Conservation (phyloP, 2,888 invertebrate species). For the Ochlodes sylvanus region DNA sequence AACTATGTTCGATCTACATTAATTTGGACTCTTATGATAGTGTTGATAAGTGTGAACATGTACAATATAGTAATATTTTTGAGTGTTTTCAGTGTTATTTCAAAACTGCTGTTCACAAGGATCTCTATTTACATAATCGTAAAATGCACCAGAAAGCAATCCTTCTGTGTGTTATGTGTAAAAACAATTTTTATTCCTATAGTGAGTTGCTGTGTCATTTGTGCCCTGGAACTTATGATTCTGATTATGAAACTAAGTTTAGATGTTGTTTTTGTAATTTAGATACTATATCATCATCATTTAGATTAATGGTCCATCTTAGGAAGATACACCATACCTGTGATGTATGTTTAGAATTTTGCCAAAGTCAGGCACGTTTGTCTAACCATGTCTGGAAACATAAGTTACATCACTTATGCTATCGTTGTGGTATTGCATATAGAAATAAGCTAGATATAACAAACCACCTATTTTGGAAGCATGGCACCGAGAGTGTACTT, state of each 20-base stretch:
- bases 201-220: slow-evolving; percentile 94
- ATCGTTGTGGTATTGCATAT: slow-evolving; percentile 94
- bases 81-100: slow-evolving; percentile 95
- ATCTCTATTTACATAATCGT: slow-evolving; percentile 93
- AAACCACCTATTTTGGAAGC: slow-evolving; percentile 96
- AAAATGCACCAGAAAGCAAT: slow-evolving; percentile 94
- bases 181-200: slow-evolving; percentile 93
- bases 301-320: slow-evolving; percentile 94
- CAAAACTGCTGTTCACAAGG: slow-evolving; percentile 91
- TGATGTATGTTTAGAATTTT: slow-evolving; percentile 94
- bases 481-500: slow-evolving; percentile 94
- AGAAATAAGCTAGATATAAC: slow-evolving; percentile 95
- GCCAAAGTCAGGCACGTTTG: slow-evolving; percentile 91
- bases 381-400: slow-evolving; percentile 97
- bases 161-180: slow-evolving; percentile 94
- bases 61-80: slow-evolving; percentile 88
- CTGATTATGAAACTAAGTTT: slow-evolving; percentile 88
- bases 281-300: slow-evolving; percentile 92
- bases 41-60: slow-evolving; percentile 80
- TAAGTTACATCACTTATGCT: slow-evolving; percentile 94
- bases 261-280: slow-evolving; percentile 93
- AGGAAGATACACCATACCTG: slow-evolving; percentile 93
- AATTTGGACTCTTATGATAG: slow-evolving; percentile 90
- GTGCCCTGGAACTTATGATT: slow-evolving; percentile 91
- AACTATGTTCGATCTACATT: slow-evolving; percentile 87